These are phyloP conservation scores for Taenioides sp. DNA, from an alignment of 2,797 vertebrate genomes.

Conservation along the genomic window DNA sequence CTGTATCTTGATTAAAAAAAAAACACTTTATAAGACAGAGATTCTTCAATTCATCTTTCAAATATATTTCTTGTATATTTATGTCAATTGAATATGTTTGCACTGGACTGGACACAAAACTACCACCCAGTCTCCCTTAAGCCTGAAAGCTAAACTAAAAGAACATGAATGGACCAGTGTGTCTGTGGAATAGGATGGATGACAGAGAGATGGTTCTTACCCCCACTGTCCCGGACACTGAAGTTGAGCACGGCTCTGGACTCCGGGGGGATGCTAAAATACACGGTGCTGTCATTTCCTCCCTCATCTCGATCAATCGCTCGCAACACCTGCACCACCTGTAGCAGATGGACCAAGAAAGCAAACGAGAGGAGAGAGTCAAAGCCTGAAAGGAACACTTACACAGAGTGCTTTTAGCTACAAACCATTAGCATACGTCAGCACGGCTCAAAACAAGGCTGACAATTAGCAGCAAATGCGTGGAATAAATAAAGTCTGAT, in stretches of 20 bases:
- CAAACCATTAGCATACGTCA: slow-evolving; percentile 54
- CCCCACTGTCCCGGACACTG: slow-evolving; percentile 86
- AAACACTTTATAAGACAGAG: too few species aligned
- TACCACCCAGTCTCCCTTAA: not conserved
- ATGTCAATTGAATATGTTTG: too few species aligned
- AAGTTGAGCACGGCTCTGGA: slow-evolving; percentile 83
- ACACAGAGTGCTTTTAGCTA: slow-evolving; percentile 50
- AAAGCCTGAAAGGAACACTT: slow-evolving; percentile 38
- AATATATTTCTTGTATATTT: too few species aligned
- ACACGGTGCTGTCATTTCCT: slow-evolving; percentile 85
- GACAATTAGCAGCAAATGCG: slow-evolving; percentile 55
- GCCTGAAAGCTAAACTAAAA: not conserved
- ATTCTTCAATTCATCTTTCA: too few species aligned
- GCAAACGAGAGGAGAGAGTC: slow-evolving; percentile 13
- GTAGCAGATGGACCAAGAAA: slow-evolving; percentile 67
- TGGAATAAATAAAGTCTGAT: slow-evolving; percentile 42
- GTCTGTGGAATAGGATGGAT: not conserved
- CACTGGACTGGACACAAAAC: not conserved
- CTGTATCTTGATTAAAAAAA: too few species aligned
- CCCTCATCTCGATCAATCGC: slow-evolving; percentile 88
- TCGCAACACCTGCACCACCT: slow-evolving; percentile 89
- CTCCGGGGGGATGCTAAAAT: slow-evolving; percentile 85
- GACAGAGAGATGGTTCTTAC: slow-evolving; percentile 70
- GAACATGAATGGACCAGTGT: not conserved
- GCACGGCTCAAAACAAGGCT: slow-evolving; percentile 61